phyloP scores from a whole-genome alignment of 2,113 vertebrate species.

The Ia io region DNA sequence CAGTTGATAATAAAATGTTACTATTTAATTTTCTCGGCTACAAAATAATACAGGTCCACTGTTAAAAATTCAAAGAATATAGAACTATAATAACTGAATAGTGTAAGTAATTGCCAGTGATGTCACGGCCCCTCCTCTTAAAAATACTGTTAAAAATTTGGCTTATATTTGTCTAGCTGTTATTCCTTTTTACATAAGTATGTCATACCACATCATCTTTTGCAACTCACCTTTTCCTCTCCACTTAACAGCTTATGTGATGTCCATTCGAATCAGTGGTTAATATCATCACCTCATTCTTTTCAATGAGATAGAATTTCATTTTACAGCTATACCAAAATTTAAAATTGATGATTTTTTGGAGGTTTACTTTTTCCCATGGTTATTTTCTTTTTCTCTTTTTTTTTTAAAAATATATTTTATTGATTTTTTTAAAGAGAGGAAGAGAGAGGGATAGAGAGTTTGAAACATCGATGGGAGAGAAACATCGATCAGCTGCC shows the following conservation, averaged over 20 bases:
- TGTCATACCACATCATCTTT: not conserved
- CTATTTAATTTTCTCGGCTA: not conserved
- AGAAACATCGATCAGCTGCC: no score
- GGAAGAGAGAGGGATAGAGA: no score
- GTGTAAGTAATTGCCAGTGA: not conserved
- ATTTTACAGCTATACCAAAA: not conserved
- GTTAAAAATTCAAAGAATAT: conserved; percentile 12
- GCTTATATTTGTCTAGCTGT: not conserved
- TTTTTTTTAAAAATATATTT: no score
- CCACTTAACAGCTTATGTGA: not conserved
- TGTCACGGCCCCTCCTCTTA: not conserved
- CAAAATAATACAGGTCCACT: not conserved
- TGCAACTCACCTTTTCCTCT: not conserved
- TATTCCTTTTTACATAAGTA: not conserved
- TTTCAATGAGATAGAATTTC: conserved; percentile 11
- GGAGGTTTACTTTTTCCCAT: not conserved
- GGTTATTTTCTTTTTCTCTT: not conserved
- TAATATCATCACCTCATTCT: not conserved
- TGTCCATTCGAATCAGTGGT: not conserved
- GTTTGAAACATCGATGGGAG: no score
- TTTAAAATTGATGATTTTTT: not conserved
- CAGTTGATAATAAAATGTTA: not conserved
- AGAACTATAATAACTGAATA: not conserved
- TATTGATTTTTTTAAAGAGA: no score
- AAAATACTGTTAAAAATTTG: not conserved